Conservation (phyloP, 2,797 vertebrate genomes). For the Erithacus rubecula region DNA sequence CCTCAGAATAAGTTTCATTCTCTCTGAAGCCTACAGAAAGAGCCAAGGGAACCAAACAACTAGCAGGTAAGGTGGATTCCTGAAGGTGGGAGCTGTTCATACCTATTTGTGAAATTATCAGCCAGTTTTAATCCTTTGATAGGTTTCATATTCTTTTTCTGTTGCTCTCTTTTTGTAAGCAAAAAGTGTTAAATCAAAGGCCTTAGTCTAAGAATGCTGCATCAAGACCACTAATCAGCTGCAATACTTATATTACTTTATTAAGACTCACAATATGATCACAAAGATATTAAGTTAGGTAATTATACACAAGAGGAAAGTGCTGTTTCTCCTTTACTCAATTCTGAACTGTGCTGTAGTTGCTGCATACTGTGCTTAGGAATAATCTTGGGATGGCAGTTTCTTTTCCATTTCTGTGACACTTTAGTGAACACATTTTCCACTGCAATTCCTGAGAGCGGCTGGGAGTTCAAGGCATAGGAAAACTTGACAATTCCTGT, state of each 20-base stretch:
- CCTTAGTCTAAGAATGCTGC: not conserved
- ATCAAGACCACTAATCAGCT: not conserved
- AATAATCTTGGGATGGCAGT: not conserved
- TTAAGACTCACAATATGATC: not conserved
- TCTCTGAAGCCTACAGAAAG: not conserved
- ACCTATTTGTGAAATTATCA: not conserved
- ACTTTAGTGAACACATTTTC: not conserved
- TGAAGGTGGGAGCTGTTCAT: not conserved
- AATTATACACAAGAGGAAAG: not conserved
- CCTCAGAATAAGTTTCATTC: not conserved
- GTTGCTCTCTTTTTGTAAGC: not conserved
- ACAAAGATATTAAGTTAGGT: not conserved
- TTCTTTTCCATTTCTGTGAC: not conserved
- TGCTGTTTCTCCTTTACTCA: not conserved
- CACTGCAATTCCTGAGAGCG: not conserved
- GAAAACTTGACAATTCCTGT: not conserved
- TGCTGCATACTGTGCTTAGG: not conserved
- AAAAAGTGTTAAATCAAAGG: not conserved
- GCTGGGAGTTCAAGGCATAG: not conserved
- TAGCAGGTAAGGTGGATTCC: not conserved
- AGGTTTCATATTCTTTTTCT: not conserved
- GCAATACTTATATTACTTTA: not conserved
- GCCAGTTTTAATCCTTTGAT: not conserved
- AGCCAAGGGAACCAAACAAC: not conserved
- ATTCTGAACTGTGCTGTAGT: not conserved